These are phyloP conservation scores for Deilephila elpenor DNA, from an alignment of 2,888 invertebrate genomes.

Conservation along the genomic window DNA sequence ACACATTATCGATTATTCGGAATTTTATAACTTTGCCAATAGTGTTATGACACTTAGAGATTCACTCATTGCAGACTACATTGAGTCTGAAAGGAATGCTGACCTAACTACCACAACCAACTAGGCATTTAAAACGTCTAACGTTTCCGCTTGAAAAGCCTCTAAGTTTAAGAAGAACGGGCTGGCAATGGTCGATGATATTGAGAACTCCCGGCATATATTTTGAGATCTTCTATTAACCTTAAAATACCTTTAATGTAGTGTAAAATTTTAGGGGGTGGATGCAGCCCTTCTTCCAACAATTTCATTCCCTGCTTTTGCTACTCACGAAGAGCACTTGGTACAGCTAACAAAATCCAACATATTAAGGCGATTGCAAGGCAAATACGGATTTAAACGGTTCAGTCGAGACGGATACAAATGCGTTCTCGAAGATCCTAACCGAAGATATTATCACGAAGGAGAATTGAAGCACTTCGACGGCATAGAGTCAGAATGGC, in stretches of 20 bases:
- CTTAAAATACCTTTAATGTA: too few species aligned
- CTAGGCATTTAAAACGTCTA: too few species aligned
- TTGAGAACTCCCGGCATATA: too few species aligned
- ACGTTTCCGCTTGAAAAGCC: too few species aligned
- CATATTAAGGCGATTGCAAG: slow-evolving; percentile 91
- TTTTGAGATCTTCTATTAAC: too few species aligned
- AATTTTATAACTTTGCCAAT: not conserved
- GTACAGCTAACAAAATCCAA: slow-evolving; percentile 94
- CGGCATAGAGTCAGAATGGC: slow-evolving; percentile 99
- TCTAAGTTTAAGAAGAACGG: too few species aligned
- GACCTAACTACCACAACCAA: too few species aligned
- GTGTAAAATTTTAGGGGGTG: slow-evolving; percentile 88
- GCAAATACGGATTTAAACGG: slow-evolving; percentile 96
- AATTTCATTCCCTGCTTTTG: slow-evolving; percentile 98
- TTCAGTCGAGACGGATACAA: slow-evolving; percentile 98
- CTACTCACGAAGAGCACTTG: slow-evolving; percentile 97
- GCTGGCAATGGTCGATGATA: too few species aligned
- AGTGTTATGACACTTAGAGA: too few species aligned
- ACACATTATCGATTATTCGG: not conserved
- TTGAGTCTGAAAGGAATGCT: not conserved
- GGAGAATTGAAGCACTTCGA: slow-evolving; percentile 98
- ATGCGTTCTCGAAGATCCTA: slow-evolving; percentile 93
- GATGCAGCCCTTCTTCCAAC: slow-evolving; percentile 96
- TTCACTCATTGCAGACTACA: too few species aligned
- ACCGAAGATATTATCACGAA: slow-evolving; percentile 91